A percentile compares a stretch with the other conserved stretches of the same genome.
These are phyloP conservation scores for Alaudala cheleensis DNA, from an alignment of 2,113 vertebrate species.

Conservation along the genomic window DNA sequence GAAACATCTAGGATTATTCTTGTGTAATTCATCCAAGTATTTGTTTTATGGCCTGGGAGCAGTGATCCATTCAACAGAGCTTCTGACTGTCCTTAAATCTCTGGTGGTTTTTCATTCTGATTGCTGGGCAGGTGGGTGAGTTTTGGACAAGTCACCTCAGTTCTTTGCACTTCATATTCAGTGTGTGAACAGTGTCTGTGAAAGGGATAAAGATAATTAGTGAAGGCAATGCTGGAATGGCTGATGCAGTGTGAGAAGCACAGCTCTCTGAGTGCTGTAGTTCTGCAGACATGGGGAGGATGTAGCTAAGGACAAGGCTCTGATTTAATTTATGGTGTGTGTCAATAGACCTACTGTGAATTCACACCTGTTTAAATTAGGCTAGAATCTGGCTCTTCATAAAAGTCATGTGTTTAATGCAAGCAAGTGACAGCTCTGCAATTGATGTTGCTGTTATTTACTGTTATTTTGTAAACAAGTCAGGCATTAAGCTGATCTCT, in stretches of 20 bases:
- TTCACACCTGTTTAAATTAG: constrained; percentile 50
- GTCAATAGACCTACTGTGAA: constrained; percentile 5
- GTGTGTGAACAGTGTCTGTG: neutral
- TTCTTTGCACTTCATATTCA: neutral
- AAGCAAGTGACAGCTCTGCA: neutral
- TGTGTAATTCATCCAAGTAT: neutral
- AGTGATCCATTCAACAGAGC: neutral
- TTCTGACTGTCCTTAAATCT: neutral
- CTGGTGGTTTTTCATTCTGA: neutral
- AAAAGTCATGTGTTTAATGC: neutral
- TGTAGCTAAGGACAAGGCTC: neutral
- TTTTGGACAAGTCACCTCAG: neutral
- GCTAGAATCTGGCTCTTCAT: neutral
- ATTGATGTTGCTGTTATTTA: constrained; percentile 46
- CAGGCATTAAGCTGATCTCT: constrained; percentile 4
- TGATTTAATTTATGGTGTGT: constrained; percentile 2
- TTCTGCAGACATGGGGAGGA: neutral
- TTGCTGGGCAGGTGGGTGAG: neutral
- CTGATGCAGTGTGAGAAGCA: neutral
- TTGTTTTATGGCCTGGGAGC: neutral
- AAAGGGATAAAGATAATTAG: neutral
- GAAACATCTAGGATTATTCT: neutral
- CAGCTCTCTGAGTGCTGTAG: neutral
- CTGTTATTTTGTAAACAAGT: constrained; percentile 42
- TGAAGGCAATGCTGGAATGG: neutral